Evolutionary conservation across 2,888 invertebrate genomes (phyloP), one percentile per base, ranked within the genome.

Genomic region (Dascillus cervinus): DNA sequence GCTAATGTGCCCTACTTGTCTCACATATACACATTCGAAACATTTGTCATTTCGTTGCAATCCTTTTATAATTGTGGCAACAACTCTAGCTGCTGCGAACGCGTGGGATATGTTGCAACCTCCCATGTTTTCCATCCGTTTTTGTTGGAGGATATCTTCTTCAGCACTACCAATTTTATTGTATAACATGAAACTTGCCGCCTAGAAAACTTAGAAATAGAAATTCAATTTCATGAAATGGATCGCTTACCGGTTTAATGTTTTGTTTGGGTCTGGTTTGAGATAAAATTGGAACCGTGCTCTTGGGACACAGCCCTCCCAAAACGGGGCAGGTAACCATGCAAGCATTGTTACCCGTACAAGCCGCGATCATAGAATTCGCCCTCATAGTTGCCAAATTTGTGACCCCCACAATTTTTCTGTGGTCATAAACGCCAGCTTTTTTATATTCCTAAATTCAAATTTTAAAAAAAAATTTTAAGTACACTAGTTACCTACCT

Each of bases 21-120:
- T 43, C 5, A 64, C 58, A 44, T 55, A 65, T 22, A 60, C 61
- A 35, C 58, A 61, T 29, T 64, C 64, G 3, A 56, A 50, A 24
- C 58, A 51, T 26, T 53, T 51, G 3, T 44, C 44, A 6, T 55
- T 49, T 3, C 61, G 60, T 29, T 41, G 42, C 3, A 61, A 24
- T 1, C 60, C 64, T 37, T 49, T 54, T 11, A 58, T 30, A 21
- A 62, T 44, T 4, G 51, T 47, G 22, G 51, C 55, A 3, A 60
- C 43, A 37, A 64, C 61, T 19, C 60, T 48, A n/a, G 56, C 50
- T 22, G 55, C 50, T 1, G 53, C 58, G 30, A 57, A 50, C 2
- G 60, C 62, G 3, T 52, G 47, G 1, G 56, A 45, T 9, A 56
- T 37, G 26, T 49, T 50, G 15, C 53, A 43, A 9, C 50, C 41